A percentile compares a stretch with the other conserved stretches of the same genome.
phyloP scores from a whole-genome alignment of 2,797 vertebrate genomes.

The Spinibarbus caldwelli region DNA sequence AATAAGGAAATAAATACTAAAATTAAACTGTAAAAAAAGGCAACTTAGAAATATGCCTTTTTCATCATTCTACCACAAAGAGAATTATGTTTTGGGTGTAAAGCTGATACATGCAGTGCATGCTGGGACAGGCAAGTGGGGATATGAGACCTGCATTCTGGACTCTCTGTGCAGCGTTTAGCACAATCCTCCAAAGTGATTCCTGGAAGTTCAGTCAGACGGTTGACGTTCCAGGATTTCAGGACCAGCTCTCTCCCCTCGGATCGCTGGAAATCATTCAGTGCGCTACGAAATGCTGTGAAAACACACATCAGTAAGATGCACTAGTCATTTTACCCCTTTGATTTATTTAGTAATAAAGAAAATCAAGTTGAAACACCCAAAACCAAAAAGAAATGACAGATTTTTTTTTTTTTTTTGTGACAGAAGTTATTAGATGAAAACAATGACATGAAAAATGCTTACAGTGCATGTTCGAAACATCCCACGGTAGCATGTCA shows the following conservation, averaged over 20 bases:
- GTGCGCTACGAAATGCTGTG: constrained; percentile 82
- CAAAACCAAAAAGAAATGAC: neutral
- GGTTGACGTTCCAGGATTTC: constrained; percentile 69
- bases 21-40: neutral
- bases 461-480: neutral
- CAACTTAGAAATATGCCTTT: neutral
- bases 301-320: constrained; percentile 14
- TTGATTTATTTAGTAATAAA: neutral
- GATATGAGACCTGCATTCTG: constrained; percentile 82
- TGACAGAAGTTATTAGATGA: neutral
- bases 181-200: constrained; percentile 85
- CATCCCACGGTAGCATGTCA: neutral
- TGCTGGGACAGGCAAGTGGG: neutral
- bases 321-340: neutral
- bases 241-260: constrained; percentile 84
- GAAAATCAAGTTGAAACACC: neutral
- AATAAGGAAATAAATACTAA: neutral
- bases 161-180: constrained; percentile 75
- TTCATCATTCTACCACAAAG: neutral
- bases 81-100: neutral
- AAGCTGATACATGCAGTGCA: neutral
- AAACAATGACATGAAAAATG: neutral
- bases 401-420: neutral
- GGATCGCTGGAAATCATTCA: constrained; percentile 93
- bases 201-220: constrained; percentile 61